Evolutionary conservation across 2,797 vertebrate genomes (phyloP).

Genomic region (Crocodylus rhombifer): DNA sequence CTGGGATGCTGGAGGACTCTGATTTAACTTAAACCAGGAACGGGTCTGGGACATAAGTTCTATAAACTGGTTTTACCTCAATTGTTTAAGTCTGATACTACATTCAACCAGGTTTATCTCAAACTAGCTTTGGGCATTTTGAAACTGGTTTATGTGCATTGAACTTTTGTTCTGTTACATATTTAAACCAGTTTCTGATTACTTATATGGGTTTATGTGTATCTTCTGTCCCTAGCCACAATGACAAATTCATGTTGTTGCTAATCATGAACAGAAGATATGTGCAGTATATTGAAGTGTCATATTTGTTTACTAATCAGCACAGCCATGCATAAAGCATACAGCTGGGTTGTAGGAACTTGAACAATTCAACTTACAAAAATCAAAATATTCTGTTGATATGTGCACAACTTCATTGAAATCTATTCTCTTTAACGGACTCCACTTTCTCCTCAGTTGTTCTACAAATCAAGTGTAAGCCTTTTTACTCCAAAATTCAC

Average conservation of each 20-base stretch:
- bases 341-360: neutral
- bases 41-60: too few relatives aligned
- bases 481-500: slow-evolving; percentile 60
- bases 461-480: slow-evolving; percentile 48
- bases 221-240: neutral
- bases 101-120: too few relatives aligned
- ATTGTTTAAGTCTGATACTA: too few relatives aligned
- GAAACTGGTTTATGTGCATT: too few relatives aligned
- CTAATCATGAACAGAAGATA: neutral
- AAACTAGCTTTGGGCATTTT: too few relatives aligned
- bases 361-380: neutral
- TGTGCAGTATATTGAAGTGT: neutral
- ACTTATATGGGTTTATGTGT: too few relatives aligned
- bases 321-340: neutral
- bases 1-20: too few relatives aligned
- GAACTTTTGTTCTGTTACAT: too few relatives aligned
- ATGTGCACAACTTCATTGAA: neutral
- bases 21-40: too few relatives aligned
- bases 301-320: neutral
- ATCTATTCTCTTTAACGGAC: slow-evolving; percentile 57
- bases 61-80: too few relatives aligned
- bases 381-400: neutral
- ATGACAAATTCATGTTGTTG: neutral
- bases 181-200: too few relatives aligned
- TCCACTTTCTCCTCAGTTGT: slow-evolving; percentile 17